Base-by-base conservation (phyloP, 2,797 vertebrate genomes). In the Coregonus sp. region DNA sequence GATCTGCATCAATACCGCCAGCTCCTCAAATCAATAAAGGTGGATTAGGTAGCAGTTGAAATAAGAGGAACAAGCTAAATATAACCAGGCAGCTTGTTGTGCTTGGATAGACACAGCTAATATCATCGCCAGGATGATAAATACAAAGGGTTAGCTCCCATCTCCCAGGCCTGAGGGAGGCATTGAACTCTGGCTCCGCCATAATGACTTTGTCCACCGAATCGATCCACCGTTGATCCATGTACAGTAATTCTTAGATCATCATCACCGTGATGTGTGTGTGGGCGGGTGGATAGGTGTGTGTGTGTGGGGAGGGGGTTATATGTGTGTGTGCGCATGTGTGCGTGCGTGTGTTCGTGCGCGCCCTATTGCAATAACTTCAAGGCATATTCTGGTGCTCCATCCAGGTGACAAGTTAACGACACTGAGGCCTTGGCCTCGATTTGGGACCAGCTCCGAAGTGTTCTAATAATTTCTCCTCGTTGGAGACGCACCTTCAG, bases 171-270 rank as follows among this genome's bases (percentile, higher is more conserved):
- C 88, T 80, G 25, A 20, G 90, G 92, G 93, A 93, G 86, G 86
- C 92, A 91, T 92, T 91, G 91, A 92, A 92, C 91, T 93, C 91
- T 90, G 89, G 90, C 87, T 90, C 90, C 87, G 89, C 90, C 86
- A 87, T 94, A 94, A 94, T 93, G 91, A 93, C 92, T 93, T 93
- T 93, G 92, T 94, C 93, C 89, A 88, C 65, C 88, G 88, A 89
- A 94, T 94, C 86, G 93, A 94, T 93, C 91, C 87, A 70, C 80
- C 87, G 84, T 92, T 93, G 92, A 94, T 93, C 92, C 93, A 94
- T 94, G 92, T 92, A 91, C 91, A 92, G 93, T 93, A 93, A 94
- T 93, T 92, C 92, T 92, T 92, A 90, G 92, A 92, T 91, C 92
- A 93, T 94, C 92, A 92, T 88, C 87, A 33, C 65, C 31, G 29